phyloP scores from a whole-genome alignment of 2,888 invertebrate species.

The Rhingia rostrata region DNA sequence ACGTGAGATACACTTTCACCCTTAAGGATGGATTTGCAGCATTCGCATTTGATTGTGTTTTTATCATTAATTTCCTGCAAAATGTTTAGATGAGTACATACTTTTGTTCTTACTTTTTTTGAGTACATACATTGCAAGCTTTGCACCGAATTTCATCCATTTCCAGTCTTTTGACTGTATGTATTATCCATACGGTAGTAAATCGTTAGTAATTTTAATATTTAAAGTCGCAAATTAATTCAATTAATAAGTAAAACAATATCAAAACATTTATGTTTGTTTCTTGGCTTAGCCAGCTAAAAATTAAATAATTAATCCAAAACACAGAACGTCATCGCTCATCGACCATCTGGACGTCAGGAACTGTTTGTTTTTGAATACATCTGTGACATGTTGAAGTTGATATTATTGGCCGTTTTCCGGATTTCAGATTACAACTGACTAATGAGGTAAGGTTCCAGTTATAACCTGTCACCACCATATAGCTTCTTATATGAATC shows the following conservation, averaged over 20 bases:
- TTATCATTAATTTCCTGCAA: conserved; percentile 54
- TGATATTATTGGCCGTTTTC: no score
- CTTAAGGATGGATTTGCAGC: conserved; percentile 38
- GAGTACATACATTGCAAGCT: conserved; percentile 45
- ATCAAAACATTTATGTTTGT: not conserved
- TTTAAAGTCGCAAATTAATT: not conserved
- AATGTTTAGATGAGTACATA: no score
- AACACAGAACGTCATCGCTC: conserved; percentile 23
- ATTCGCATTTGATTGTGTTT: conserved; percentile 56
- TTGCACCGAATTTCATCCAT: conserved; percentile 58
- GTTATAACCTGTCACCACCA: no score
- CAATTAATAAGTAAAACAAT: conserved; percentile 10
- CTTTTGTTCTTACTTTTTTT: no score
- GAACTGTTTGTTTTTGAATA: conserved; percentile 4
- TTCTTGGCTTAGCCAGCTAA: no score
- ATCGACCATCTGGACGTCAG: not conserved
- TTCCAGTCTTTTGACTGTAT: not conserved
- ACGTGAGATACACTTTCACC: conserved; percentile 6
- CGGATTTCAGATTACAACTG: no score
- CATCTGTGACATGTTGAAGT: no score
- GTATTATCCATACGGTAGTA: not conserved
- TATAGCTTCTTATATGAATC: no score
- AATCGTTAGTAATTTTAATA: not conserved
- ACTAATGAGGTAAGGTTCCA: no score
- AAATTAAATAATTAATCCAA: not conserved